Percentiles rank a stretch among this genome's conserved stretches.
Conservation (phyloP, 2,797 vertebrate species). For the Macropus fuliginosus region DNA sequence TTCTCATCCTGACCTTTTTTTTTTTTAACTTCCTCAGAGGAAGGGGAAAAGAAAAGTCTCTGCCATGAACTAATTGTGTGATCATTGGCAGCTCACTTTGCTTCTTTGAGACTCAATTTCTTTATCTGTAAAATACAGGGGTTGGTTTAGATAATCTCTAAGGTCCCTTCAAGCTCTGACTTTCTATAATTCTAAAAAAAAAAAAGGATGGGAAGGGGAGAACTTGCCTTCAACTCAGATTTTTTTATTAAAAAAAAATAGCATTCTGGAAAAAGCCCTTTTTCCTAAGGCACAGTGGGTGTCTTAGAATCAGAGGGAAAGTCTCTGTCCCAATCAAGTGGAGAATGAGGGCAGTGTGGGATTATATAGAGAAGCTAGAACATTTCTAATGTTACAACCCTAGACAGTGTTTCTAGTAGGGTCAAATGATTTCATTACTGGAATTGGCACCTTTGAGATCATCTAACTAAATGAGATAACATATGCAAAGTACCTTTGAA, state of each 20-base stretch:
- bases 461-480: neutral
- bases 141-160: neutral
- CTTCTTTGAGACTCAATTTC: neutral
- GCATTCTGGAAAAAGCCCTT: neutral
- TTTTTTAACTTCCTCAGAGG: neutral
- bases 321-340: neutral
- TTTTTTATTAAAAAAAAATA: neutral
- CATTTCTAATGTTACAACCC: neutral
- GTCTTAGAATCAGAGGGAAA: neutral
- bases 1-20: neutral
- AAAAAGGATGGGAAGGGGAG: neutral
- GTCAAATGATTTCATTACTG: neutral
- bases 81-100: neutral
- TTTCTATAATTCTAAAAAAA: neutral
- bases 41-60: neutral
- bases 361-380: neutral
- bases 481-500: neutral
- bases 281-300: slow-evolving; percentile 5
- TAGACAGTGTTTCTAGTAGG: neutral
- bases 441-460: neutral
- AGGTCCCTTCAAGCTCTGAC: neutral
- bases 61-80: neutral
- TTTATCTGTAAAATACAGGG: neutral
- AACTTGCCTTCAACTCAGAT: neutral
- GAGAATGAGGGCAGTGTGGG: neutral